These are phyloP conservation scores for Papilio polytes DNA, from an alignment of 1,140 invertebrate genomes.

Conservation along the genomic window DNA sequence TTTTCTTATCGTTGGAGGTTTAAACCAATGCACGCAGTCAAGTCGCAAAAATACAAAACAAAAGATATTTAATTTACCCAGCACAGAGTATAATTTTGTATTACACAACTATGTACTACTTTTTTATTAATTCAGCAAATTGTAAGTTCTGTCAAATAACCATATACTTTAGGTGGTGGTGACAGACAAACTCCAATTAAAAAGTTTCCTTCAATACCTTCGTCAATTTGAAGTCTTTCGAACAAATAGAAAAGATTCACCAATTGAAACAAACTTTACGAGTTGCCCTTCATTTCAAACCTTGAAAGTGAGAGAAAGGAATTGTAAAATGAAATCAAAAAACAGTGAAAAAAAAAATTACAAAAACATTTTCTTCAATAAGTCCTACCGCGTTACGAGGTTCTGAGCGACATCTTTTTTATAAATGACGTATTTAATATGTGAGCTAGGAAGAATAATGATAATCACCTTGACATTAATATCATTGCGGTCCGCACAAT, in stretches of 20 bases:
- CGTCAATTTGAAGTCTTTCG: neutral
- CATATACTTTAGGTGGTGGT: neutral
- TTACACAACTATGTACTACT: no score
- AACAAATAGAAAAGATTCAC: conserved; percentile 2
- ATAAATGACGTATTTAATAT: conserved; percentile 24
- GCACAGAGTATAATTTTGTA: no score
- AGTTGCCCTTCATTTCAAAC: neutral
- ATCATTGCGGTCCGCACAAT: conserved; percentile 4
- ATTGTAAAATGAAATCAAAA: neutral
- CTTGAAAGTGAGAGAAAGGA: neutral
- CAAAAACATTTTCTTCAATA: neutral
- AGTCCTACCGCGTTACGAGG: neutral
- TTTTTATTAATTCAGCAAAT: neutral
- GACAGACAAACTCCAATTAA: neutral
- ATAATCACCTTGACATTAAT: conserved; percentile 28
- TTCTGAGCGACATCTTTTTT: conserved; percentile 14
- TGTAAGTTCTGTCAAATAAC: neutral
- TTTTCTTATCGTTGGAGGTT: no score
- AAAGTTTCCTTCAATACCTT: conserved; percentile 12
- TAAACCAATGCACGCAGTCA: no score
- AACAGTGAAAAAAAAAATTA: no score
- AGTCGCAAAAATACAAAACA: neutral
- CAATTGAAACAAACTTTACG: conserved; percentile 6
- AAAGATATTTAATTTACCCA: no score
- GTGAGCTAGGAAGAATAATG: conserved; percentile 14